These are phyloP conservation scores for Ctenicera cuprea DNA, from an alignment of 2,888 invertebrate species.

Conservation along the genomic window DNA sequence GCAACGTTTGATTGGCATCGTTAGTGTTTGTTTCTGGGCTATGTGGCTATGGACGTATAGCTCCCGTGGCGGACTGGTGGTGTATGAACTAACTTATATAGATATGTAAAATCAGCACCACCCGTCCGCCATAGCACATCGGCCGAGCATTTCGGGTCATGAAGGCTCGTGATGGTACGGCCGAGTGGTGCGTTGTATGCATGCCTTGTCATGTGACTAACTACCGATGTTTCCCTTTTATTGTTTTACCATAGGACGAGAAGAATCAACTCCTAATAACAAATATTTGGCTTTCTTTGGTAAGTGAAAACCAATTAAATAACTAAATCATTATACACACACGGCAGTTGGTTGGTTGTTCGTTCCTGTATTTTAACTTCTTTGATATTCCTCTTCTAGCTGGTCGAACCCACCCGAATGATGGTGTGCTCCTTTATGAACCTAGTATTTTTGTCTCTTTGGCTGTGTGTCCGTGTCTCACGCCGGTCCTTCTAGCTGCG, in stretches of 20 bases:
- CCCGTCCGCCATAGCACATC: slow-evolving; percentile 55
- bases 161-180: slow-evolving; percentile 54
- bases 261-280: slow-evolving; percentile 96
- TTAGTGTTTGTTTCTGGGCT: slow-evolving; percentile 70
- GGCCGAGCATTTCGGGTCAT: slow-evolving; percentile 54
- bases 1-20: slow-evolving; percentile 52
- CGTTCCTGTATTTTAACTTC: slow-evolving; percentile 59
- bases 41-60: slow-evolving; percentile 71
- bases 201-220: slow-evolving; percentile 73
- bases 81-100: slow-evolving; percentile 1
- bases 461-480: slow-evolving; percentile 59
- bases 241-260: slow-evolving; percentile 91
- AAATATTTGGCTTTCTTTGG: slow-evolving; percentile 97
- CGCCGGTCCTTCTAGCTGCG: slow-evolving; percentile 61
- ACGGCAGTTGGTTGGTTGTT: slow-evolving; percentile 71
- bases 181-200: slow-evolving; percentile 66
- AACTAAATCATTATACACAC: slow-evolving; percentile 71
- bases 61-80: slow-evolving; percentile 55
- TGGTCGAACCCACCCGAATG: slow-evolving; percentile 66
- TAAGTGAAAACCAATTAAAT: slow-evolving; percentile 81
- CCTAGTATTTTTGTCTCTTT: slow-evolving; percentile 62
- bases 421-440: slow-evolving; percentile 63
- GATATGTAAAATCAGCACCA: slow-evolving; percentile 22
- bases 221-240: slow-evolving; percentile 81
- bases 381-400: slow-evolving; percentile 64